phyloP scores from a whole-genome alignment of 1,140 invertebrate genomes.

The Apis florea region DNA sequence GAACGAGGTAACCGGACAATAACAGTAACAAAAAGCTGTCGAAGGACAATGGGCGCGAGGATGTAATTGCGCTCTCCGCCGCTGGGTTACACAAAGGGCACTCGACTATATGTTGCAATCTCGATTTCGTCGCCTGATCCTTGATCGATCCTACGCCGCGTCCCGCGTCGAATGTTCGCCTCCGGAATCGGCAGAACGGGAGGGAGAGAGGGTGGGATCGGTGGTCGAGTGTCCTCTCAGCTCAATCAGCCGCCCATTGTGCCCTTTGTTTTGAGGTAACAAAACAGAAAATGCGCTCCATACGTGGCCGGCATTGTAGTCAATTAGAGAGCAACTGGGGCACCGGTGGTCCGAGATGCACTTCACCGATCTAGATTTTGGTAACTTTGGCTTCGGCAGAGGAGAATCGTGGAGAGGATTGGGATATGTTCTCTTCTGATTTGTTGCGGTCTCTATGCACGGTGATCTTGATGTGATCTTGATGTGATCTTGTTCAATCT shows the following conservation, averaged over 20 bases:
- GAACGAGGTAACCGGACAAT: constrained; percentile 43
- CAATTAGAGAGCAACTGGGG: constrained; percentile 73
- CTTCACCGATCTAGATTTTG: constrained; percentile 44
- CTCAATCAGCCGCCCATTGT: constrained; percentile 73
- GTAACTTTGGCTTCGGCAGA: constrained; percentile 14
- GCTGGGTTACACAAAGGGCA: constrained; percentile 67
- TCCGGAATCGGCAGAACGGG: background rate
- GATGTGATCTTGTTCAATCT: too few species aligned
- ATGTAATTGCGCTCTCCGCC: constrained; percentile 76
- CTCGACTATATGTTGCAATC: constrained; percentile 78
- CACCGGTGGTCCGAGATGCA: constrained; percentile 4
- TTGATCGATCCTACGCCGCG: constrained; percentile 49
- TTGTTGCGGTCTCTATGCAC: too few species aligned
- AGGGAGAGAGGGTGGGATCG: background rate
- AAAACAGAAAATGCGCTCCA: constrained; percentile 79
- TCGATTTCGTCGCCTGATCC: constrained; percentile 76
- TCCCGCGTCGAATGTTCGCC: constrained; percentile 18
- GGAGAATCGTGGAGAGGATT: background rate
- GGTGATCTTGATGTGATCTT: too few species aligned
- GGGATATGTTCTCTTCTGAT: too few species aligned
- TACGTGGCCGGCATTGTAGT: constrained; percentile 74
- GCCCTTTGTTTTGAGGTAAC: constrained; percentile 79
- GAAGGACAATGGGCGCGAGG: constrained; percentile 63
- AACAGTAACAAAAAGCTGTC: constrained; percentile 79
- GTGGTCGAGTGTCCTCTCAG: constrained; percentile 68